Conservation (phyloP, 2,113 vertebrate genomes). For the Carlito syrichta region DNA sequence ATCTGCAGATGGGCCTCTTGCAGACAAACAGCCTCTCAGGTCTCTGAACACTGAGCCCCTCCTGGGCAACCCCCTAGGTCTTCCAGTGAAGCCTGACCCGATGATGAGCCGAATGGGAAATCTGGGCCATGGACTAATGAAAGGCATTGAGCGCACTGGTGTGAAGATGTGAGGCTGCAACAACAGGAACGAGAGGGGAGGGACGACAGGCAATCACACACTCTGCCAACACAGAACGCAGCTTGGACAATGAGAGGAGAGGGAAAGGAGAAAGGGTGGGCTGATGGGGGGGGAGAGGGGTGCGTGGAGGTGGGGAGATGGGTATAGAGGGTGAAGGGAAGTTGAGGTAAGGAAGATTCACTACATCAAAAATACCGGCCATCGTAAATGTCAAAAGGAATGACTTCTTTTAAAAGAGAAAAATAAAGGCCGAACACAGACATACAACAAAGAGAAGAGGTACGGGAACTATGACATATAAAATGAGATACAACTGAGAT, state of each 20-base stretch:
- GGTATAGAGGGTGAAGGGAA: too few relatives aligned
- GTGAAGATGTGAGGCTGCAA: neutral
- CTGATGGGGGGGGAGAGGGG: neutral
- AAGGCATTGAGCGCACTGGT: accelerated
- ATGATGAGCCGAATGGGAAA: accelerated
- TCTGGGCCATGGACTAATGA: neutral
- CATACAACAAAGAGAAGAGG: neutral
- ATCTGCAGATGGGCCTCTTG: too few relatives aligned
- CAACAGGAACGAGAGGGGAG: too few relatives aligned
- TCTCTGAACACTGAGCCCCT: too few relatives aligned
- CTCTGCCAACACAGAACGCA: neutral
- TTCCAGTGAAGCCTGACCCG: neutral
- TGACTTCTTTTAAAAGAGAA: too few relatives aligned
- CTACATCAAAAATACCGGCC: neutral
- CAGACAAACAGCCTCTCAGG: too few relatives aligned
- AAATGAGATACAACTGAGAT: neutral
- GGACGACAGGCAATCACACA: accelerated
- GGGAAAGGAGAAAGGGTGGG: neutral
- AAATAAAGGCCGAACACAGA: neutral
- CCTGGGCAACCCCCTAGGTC: neutral
- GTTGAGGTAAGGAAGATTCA: neutral
- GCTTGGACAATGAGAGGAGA: neutral
- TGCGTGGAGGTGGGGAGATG: too few relatives aligned
- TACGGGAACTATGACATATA: neutral
- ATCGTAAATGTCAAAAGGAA: neutral